phyloP scores from a whole-genome alignment of 2,797 vertebrate genomes.

The Echiichthys vipera region DNA sequence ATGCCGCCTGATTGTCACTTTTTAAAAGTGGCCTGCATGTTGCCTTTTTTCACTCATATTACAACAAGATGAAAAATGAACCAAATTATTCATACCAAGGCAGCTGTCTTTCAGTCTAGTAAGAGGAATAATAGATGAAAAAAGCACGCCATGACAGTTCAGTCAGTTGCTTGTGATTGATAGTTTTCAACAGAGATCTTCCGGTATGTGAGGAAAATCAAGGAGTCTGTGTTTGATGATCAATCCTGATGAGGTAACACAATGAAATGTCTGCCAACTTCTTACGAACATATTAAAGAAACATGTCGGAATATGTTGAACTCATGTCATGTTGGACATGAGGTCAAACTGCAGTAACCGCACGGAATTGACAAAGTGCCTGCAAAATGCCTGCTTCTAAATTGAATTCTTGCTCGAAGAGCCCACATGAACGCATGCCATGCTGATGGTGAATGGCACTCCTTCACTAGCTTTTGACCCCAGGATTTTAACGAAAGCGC shows the following conservation, averaged over 20 bases:
- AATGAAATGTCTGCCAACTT: constrained; percentile 42
- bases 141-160: not conserved
- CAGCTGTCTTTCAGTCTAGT: constrained; percentile 6
- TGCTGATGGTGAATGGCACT: constrained; percentile 19
- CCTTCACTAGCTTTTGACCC: not conserved
- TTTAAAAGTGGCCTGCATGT: not conserved
- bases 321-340: constrained; percentile 44
- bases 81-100: constrained; percentile 20
- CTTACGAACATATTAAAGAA: constrained; percentile 39
- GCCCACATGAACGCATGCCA: not conserved
- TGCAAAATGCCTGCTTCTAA: constrained; percentile 7
- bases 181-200: constrained; percentile 41
- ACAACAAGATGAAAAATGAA: constrained; percentile 1
- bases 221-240: constrained; percentile 58
- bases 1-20: not conserved
- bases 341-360: constrained; percentile 62
- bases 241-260: constrained; percentile 17
- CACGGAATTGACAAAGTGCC: constrained; percentile 7
- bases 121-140: constrained; percentile 7
- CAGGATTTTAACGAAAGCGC: not conserved
- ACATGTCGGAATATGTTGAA: constrained; percentile 47
- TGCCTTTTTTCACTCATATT: not conserved
- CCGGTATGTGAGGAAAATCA: constrained; percentile 30
- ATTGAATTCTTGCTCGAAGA: constrained; percentile 7
- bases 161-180: constrained; percentile 62